Evolutionary conservation across 2,797 vertebrate species (phyloP), one percentile per base, ranked within the genome.

Genomic region (Urophycis tenuis): DNA sequence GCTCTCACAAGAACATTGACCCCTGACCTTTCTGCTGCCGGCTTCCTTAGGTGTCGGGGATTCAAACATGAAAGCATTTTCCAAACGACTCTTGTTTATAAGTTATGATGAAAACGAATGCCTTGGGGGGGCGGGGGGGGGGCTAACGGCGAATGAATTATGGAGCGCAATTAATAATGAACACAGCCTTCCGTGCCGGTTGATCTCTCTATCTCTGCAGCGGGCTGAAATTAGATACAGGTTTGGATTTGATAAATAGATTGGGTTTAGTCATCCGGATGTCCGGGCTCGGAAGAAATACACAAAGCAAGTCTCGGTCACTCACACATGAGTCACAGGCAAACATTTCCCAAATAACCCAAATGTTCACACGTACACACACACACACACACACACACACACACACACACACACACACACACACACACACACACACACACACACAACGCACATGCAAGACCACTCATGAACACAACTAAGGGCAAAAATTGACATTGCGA

Each of bases 341-440:
- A 53, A 53, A 19, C 45, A 7, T 53, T 19, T 22, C 17, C 17
- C 19, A 19, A 53, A 22, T 53, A 53, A 53, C 45, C 45, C 45
- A 4, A 9, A 5, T 1, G 5, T 22, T 53, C 45, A 53, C 29
- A 53, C 41, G 12, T 12, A 14, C 17, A 19, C 25, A 73, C 72
- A 73, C 76, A 77, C 45, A 25, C 75, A 49, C 49, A 19, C 71
- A 53, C 76, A 73, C 41, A 25, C 71, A 74, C 77, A 77, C 71
- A 67, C 36, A 41, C 73, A 49, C 67, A 77, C 73, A 67, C 73
- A 64, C 75, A 75, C 76, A n/a, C 49, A 73, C 69, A 72, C 71
- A 73, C 75, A 77, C 75, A 25, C 75, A 34, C 49, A 19, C 45
- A 32, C 75, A 77, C 70, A n/a, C 67, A 75, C 75, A 76, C 60